phyloP scores from a whole-genome alignment of 2,113 vertebrate species.

The Chloropsis cyanopogon region DNA sequence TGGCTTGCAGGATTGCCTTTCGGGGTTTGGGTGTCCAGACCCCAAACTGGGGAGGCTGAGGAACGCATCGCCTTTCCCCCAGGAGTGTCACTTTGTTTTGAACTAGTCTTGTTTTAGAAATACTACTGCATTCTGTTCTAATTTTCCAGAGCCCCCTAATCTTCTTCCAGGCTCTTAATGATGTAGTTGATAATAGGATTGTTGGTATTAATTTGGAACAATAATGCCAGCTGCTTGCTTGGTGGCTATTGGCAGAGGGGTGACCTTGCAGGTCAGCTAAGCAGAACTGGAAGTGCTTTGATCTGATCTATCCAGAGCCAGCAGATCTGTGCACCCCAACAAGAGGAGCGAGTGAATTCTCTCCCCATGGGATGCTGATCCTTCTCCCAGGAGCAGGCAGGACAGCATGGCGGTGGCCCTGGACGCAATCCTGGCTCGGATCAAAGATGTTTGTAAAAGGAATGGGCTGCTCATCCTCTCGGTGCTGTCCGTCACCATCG shows the following conservation, averaged over 20 bases:
- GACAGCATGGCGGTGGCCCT: slow-evolving; percentile 82
- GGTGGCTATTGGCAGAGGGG: slow-evolving; percentile 75
- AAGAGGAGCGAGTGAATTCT: slow-evolving; percentile 8
- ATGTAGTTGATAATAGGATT: slow-evolving; percentile 93
- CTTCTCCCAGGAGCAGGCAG: slow-evolving; percentile 39
- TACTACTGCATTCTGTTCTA: slow-evolving; percentile 77
- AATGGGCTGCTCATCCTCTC: slow-evolving; percentile 96
- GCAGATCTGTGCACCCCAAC: slow-evolving; percentile 45
- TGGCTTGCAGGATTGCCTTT: background rate
- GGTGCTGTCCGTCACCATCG: slow-evolving; percentile 91
- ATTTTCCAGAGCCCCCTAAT: slow-evolving; percentile 93
- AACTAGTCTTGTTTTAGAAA: slow-evolving; percentile 57
- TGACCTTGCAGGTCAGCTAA: slow-evolving; percentile 67
- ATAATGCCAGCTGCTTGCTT: slow-evolving; percentile 82
- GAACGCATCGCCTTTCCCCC: background rate
- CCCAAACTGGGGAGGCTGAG: background rate
- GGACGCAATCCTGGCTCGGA: slow-evolving; percentile 81
- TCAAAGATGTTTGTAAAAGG: slow-evolving; percentile 89
- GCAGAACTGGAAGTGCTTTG: slow-evolving; percentile 71
- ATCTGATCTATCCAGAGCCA: slow-evolving; percentile 72
- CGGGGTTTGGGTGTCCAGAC: background rate
- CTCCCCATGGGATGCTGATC: slow-evolving; percentile 79
- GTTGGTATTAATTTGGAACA: slow-evolving; percentile 86
- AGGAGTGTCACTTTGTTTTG: slow-evolving; percentile 21
- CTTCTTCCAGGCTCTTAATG: slow-evolving; percentile 87